Conservation (phyloP, 1,140 invertebrate species). For the Colletes latitarsis region DNA sequence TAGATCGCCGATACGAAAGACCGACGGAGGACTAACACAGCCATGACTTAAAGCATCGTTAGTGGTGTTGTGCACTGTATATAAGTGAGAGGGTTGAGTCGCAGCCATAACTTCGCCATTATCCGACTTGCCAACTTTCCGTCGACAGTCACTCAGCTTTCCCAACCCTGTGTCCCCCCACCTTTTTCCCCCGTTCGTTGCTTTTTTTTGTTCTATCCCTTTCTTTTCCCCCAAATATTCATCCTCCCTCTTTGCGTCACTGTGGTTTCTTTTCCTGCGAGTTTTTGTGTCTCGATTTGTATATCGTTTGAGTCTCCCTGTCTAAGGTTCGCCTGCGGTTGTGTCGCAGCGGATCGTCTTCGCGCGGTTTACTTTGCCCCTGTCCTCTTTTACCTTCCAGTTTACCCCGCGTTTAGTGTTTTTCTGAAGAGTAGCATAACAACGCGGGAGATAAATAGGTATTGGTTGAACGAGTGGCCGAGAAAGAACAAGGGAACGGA, state of each 20-base stretch:
- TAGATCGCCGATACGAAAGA: constrained; percentile 8
- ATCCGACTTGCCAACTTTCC: constrained; percentile 71
- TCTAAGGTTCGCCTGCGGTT: background rate
- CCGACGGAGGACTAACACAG: background rate
- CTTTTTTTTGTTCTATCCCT: background rate
- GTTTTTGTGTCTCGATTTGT: background rate
- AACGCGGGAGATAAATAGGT: constrained; percentile 18
- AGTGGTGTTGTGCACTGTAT: constrained; percentile 59
- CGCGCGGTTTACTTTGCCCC: constrained; percentile 17
- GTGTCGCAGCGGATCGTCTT: background rate
- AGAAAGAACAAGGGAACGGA: background rate
- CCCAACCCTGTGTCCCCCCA: background rate
- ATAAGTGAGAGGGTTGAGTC: constrained; percentile 35
- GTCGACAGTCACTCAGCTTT: constrained; percentile 41
- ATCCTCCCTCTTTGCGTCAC: background rate
- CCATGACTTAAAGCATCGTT: constrained; percentile 66
- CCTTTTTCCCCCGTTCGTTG: background rate
- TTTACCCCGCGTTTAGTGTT: background rate
- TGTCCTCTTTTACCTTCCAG: background rate
- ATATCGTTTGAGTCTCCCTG: background rate
- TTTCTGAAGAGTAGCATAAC: constrained; percentile 6
- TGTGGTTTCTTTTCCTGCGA: too few relatives aligned
- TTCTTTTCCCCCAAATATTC: constrained; percentile 7
- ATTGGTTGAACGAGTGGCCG: constrained; percentile 5
- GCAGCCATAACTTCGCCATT: constrained; percentile 72